Evolutionary conservation across 2,797 vertebrate species (phyloP), one percentile per base, ranked within the genome.

Genomic region (Knipowitschia caucasica): DNA sequence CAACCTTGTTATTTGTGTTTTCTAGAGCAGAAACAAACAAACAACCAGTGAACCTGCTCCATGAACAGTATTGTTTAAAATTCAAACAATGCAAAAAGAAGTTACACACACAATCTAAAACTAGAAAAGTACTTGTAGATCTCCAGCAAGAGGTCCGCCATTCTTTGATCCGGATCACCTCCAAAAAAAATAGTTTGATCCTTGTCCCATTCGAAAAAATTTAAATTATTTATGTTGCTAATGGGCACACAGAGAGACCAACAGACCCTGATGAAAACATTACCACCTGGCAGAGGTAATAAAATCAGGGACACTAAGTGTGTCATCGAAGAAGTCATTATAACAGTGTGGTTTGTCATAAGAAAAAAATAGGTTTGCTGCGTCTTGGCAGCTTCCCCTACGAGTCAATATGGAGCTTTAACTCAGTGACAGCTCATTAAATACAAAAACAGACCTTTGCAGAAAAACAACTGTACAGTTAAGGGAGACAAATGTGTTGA

Each of bases 361-460:
- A 73, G 73, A 82, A 80, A 82, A 80, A 3, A 77, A 82, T 74
- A 66, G 72, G 73, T 65, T 72, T 50, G 45, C 51, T 31, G 64
- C 52, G 68, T 71, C 70, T 74, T 64, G 52, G 74, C 63, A 59
- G 70, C 62, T 66, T 70, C 69, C 59, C 73, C 66, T 71, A 67
- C 71, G 71, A 80, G 71, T 68, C 55, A 20, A 77, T 69, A 62
- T 76, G 70, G 84, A 83, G 79, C 69, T 78, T 83, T 74, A 71
- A 69, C 63, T 62, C 38, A 17, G 64, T 71, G 78, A 75, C 78
- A 86, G 78, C 79, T 87, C 82, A 84, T 86, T 86, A 85, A 86
- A 70, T 33, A 57, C 55, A 59, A 78, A 82, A 84, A 77, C 77
- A 78, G 75, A 70, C 69, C 67, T 73, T 78, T 53, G 54, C 70